Conservation (phyloP, 2,797 vertebrate genomes). For the Lepus townsendii region DNA sequence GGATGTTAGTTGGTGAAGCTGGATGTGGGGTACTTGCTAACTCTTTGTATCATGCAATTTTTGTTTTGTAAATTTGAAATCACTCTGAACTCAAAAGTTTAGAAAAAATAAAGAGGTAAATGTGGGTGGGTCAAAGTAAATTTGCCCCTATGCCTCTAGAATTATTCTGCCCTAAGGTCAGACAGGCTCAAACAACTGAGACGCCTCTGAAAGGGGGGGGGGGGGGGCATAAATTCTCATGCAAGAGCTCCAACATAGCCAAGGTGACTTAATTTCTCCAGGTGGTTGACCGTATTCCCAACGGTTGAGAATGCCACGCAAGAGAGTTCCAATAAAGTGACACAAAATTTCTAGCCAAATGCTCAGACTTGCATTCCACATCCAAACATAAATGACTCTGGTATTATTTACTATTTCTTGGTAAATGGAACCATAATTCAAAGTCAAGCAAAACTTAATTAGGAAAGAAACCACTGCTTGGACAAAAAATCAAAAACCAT, state of each 20-base stretch:
- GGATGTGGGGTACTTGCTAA: no score
- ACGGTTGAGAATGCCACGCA: neutral
- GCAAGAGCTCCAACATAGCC: neutral
- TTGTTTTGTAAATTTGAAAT: no score
- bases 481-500: neutral
- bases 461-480: conserved; percentile 40
- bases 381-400: conserved; percentile 1
- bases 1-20: no score
- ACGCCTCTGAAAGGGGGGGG: neutral
- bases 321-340: neutral
- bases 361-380: neutral
- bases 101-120: conserved; percentile 7
- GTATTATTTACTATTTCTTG: conserved; percentile 2
- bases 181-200: neutral
- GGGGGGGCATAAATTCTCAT: neutral
- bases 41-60: no score
- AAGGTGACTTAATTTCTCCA: neutral
- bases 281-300: neutral
- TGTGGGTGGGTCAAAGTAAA: neutral
- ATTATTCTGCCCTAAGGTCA: neutral
- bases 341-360: neutral
- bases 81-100: neutral
- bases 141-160: neutral
- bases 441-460: conserved; percentile 63
- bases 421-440: conserved; percentile 14